Evolutionary conservation across 2,888 invertebrate genomes (phyloP).

Genomic region (Margaritifera margaritifera): DNA sequence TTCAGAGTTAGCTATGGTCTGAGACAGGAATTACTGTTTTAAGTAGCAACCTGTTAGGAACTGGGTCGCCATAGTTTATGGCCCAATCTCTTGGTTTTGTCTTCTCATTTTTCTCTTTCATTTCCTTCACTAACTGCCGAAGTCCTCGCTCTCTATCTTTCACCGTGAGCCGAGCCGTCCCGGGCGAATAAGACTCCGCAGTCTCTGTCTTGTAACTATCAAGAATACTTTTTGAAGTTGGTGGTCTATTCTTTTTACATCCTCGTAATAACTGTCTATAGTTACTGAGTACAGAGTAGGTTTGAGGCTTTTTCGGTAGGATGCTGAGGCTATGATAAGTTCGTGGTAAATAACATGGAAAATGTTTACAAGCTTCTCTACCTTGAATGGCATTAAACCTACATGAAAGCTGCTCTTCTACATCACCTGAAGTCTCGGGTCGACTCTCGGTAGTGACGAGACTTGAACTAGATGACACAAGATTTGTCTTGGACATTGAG

Average conservation of each 20-base stretch:
- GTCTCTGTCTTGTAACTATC: constrained; percentile 5
- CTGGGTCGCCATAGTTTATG: constrained; percentile 54
- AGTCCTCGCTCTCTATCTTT: constrained; percentile 53
- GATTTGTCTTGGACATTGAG: constrained; percentile 9
- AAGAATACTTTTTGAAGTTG: constrained; percentile 18
- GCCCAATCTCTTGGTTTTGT: constrained; percentile 56
- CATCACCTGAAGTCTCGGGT: constrained; percentile 2
- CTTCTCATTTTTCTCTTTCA: constrained; percentile 51
- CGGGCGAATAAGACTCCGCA: constrained; percentile 9
- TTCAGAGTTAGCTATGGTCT: no score
- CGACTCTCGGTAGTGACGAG: constrained; percentile 17
- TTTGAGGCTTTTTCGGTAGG: constrained; percentile 23
- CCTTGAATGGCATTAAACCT: constrained; percentile 31
- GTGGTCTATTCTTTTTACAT: constrained; percentile 33
- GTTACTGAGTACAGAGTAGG: constrained; percentile 44
- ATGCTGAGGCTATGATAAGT: constrained; percentile 52
- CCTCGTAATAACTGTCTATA: constrained; percentile 36
- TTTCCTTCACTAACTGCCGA: constrained; percentile 48
- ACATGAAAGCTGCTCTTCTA: constrained; percentile 29
- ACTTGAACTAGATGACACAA: constrained; percentile 25
- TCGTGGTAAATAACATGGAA: constrained; percentile 51
- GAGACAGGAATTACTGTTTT: constrained; percentile 49
- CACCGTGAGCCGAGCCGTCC: constrained; percentile 38
- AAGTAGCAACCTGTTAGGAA: constrained; percentile 46
- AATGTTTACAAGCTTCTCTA: constrained; percentile 41